Percentiles rank a stretch among this genome's conserved stretches.
Conservation (phyloP, 2,888 invertebrate genomes). For the Hedychridium roseum region DNA sequence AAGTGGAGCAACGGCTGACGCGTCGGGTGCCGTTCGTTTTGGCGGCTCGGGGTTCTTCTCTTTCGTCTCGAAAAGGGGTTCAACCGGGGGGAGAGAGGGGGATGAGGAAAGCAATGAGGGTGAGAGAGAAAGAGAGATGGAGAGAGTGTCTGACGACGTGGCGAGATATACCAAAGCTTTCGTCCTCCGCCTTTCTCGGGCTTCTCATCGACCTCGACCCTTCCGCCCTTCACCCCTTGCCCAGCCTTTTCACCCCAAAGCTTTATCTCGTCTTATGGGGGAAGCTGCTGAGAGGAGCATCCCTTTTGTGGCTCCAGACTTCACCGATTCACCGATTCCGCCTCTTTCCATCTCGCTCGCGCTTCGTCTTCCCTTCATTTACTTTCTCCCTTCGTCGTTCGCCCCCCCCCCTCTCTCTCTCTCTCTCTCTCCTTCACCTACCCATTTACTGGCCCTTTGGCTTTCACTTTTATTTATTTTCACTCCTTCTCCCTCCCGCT, state of each 20-base stretch:
- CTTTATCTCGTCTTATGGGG: slow-evolving; percentile 25
- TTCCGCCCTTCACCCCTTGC: background rate
- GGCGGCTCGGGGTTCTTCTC: background rate
- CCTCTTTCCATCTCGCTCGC: slow-evolving; percentile 12
- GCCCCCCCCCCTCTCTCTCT: slow-evolving; percentile 9
- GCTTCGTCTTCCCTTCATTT: slow-evolving; percentile 10
- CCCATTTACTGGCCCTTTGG: slow-evolving; percentile 10
- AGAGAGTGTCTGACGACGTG: slow-evolving; percentile 35
- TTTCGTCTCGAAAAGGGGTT: background rate
- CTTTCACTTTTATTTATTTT: slow-evolving; percentile 39
- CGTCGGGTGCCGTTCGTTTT: slow-evolving; percentile 43
- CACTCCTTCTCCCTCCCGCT: slow-evolving; percentile 24
- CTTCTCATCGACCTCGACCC: slow-evolving; percentile 2
- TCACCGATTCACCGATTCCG: slow-evolving; percentile 22
- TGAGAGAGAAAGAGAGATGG: too few species aligned
- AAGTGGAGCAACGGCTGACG: slow-evolving; percentile 42
- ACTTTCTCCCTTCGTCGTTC: slow-evolving; percentile 23
- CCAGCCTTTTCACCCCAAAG: slow-evolving; percentile 17
- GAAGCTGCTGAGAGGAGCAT: slow-evolving; percentile 38
- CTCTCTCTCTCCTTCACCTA: background rate
- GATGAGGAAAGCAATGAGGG: too few species aligned
- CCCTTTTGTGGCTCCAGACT: slow-evolving; percentile 40
- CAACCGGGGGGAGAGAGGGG: slow-evolving; percentile 1
- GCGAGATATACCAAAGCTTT: slow-evolving; percentile 29
- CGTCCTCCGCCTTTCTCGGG: slow-evolving; percentile 13